phyloP scores from a whole-genome alignment of 2,113 vertebrate species.

The Dissostichus mawsoni region DNA sequence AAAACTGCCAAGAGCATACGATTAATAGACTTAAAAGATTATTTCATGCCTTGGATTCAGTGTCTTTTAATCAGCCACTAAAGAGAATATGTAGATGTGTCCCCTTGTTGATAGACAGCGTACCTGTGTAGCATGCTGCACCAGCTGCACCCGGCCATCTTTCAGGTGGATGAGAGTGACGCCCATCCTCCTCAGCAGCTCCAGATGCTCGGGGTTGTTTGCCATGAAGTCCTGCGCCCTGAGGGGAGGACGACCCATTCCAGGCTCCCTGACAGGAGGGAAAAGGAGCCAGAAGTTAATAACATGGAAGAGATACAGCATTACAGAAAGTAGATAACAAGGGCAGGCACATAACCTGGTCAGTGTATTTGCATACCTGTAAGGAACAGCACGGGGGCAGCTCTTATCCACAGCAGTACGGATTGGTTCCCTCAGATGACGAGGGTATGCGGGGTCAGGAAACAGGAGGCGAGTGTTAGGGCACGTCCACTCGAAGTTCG shows the following conservation, averaged over 20 bases:
- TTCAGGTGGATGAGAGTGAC: constrained; percentile 98
- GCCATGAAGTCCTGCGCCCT: constrained; percentile 99
- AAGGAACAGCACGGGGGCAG: constrained; percentile 87
- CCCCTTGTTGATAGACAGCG: not conserved
- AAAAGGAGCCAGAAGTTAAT: not conserved
- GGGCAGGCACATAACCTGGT: not conserved
- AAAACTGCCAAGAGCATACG: no score
- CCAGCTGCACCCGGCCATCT: constrained; percentile 96
- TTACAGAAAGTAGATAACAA: not conserved
- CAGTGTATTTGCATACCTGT: constrained; percentile 59
- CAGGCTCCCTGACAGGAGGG: constrained; percentile 77
- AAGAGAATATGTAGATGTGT: not conserved
- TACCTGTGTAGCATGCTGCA: constrained; percentile 98
- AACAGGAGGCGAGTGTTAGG: constrained; percentile 98
- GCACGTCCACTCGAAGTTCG: constrained; percentile 98
- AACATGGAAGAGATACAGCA: not conserved
- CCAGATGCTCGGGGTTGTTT: constrained; percentile 97
- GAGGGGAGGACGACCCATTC: constrained; percentile 89
- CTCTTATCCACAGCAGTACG: constrained; percentile 97
- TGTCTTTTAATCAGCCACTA: not conserved
- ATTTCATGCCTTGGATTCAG: not conserved
- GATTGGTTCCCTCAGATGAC: constrained; percentile 94
- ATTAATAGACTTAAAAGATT: not conserved
- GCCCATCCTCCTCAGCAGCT: constrained; percentile 97
- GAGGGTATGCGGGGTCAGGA: constrained; percentile 94